These are phyloP conservation scores for Platypus cylindrus DNA, from an alignment of 2,888 invertebrate species.

Conservation along the genomic window DNA sequence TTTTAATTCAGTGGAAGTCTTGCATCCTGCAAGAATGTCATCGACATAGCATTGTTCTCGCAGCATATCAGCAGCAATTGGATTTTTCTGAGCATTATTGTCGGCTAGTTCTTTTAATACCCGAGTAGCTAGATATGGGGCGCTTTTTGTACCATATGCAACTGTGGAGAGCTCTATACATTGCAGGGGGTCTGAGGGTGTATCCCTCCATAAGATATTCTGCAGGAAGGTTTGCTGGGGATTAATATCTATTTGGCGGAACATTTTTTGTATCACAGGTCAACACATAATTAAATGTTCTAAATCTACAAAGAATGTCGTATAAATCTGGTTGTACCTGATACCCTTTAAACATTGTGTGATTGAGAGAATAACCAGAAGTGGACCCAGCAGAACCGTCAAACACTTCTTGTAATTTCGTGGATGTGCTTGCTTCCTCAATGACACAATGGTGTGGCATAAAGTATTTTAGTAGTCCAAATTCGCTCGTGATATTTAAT, in stretches of 20 bases:
- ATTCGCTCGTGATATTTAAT: not conserved
- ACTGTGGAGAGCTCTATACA: slow-evolving; percentile 6
- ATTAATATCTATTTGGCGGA: slow-evolving; percentile 5
- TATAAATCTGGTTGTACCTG: slow-evolving; percentile 10
- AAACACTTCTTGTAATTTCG: slow-evolving; percentile 14
- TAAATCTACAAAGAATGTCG: slow-evolving; percentile 8
- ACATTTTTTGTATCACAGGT: slow-evolving; percentile 11
- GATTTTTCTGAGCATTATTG: not conserved
- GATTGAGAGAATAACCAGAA: slow-evolving; percentile 9
- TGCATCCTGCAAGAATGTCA: slow-evolving; percentile 1
- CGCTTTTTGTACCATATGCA: slow-evolving; percentile 5
- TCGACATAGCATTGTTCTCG: too few relatives aligned
- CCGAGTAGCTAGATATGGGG: slow-evolving; percentile 9
- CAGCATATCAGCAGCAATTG: slow-evolving; percentile 4
- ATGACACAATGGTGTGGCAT: slow-evolving; percentile 11
- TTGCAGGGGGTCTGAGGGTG: slow-evolving; percentile 1
- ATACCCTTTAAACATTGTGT: slow-evolving; percentile 8
- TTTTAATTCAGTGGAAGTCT: too few relatives aligned
- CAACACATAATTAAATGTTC: slow-evolving; percentile 5
- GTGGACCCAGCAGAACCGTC: slow-evolving; percentile 4
- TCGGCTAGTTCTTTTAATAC: slow-evolving; percentile 5
- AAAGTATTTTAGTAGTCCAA: slow-evolving; percentile 1
- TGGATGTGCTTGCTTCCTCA: slow-evolving; percentile 8
- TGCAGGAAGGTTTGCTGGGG: slow-evolving; percentile 6
- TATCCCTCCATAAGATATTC: slow-evolving; percentile 10